Conservation (phyloP, 1,140 invertebrate species). For the Drosophila melanica region DNA sequence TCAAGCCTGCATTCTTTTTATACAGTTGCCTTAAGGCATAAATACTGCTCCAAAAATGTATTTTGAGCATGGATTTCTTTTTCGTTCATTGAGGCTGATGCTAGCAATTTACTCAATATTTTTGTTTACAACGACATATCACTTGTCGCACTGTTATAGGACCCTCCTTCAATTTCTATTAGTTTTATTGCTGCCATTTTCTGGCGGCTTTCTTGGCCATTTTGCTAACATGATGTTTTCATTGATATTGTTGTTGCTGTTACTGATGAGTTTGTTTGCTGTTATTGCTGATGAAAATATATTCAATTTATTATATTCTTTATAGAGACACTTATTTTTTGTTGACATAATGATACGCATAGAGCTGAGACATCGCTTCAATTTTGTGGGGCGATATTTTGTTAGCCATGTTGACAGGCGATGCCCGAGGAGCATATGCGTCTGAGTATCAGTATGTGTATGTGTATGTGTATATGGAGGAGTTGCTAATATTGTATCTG, state of each 20-base stretch:
- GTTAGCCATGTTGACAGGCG: conserved; percentile 46
- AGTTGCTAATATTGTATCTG: conserved; percentile 35
- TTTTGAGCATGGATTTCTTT: neutral
- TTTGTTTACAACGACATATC: conserved; percentile 61
- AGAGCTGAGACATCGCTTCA: conserved; percentile 41
- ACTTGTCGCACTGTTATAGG: conserved; percentile 50
- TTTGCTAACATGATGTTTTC: conserved; percentile 75
- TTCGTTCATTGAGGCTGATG: conserved; percentile 20
- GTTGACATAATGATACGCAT: conserved; percentile 72
- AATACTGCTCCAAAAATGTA: too few species aligned
- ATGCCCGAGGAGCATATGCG: conserved; percentile 15
- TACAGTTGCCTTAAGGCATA: too few species aligned
- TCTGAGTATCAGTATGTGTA: conserved; percentile 19
- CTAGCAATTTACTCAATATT: conserved; percentile 38
- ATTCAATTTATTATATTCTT: conserved; percentile 80
- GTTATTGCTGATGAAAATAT: conserved; percentile 79
- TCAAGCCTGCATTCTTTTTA: too few species aligned
- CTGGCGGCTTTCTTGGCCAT: conserved; percentile 49
- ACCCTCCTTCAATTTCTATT: conserved; percentile 23
- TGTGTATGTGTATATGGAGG: conserved; percentile 1
- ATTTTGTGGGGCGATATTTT: conserved; percentile 51
- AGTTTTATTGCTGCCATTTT: conserved; percentile 52
- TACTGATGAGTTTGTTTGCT: conserved; percentile 61
- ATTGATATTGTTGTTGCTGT: conserved; percentile 37
- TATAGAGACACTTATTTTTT: conserved; percentile 77